Evolutionary conservation across 2,888 invertebrate genomes (phyloP).

Genomic region (Eupsilia transversa): DNA sequence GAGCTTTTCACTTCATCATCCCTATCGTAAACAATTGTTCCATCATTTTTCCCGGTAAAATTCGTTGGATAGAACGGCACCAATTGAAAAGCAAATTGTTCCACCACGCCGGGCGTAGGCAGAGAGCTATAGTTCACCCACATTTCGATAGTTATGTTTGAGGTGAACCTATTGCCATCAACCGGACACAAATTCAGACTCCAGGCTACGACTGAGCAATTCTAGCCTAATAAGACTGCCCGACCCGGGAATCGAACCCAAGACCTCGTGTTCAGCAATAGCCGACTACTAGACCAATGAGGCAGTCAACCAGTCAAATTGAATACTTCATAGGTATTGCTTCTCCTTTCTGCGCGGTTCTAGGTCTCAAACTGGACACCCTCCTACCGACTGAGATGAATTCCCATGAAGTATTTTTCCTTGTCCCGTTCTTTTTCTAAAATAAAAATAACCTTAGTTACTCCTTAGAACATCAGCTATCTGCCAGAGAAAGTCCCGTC

Average conservation of each 20-base stretch:
- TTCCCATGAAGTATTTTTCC: too few relatives aligned
- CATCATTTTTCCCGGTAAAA: background rate
- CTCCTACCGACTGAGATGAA: too few relatives aligned
- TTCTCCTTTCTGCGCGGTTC: too few relatives aligned
- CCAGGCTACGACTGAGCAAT: background rate
- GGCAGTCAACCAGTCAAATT: too few relatives aligned
- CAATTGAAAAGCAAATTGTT: conserved; percentile 1
- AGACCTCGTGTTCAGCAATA: background rate
- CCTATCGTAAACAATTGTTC: background rate
- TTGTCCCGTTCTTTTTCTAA: too few relatives aligned
- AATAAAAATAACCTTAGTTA: too few relatives aligned
- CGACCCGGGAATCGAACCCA: background rate
- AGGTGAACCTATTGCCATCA: background rate
- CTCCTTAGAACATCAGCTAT: background rate
- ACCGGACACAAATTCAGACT: background rate
- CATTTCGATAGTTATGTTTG: background rate
- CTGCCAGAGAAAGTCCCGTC: background rate
- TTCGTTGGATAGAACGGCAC: background rate
- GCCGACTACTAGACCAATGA: background rate
- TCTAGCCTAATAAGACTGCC: background rate
- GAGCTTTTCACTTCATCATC: background rate
- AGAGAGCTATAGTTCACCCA: background rate
- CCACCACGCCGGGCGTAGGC: background rate
- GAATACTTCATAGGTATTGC: too few relatives aligned
- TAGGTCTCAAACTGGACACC: too few relatives aligned